Evolutionary conservation across 2,113 vertebrate genomes (phyloP), one percentile per base, ranked within the genome.

Genomic region (Aplodontia rufa): DNA sequence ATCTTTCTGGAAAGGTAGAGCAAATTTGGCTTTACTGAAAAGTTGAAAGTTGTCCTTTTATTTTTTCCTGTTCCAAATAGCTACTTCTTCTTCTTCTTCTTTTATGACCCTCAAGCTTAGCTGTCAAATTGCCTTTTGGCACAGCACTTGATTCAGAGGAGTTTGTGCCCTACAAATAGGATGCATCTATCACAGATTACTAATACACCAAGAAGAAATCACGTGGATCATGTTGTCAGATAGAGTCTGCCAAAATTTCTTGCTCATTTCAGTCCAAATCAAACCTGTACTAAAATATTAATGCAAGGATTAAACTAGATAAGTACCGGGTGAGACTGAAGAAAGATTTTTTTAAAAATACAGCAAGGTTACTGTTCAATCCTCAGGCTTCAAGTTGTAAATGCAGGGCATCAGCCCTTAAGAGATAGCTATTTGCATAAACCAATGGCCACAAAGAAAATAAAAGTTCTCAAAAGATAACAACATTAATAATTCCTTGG

Each of bases 201-300:
- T 84, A 87, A 93, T 62, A 8, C 40, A 60, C 37, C 14, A 93
- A 90, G 82, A 72, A 17, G 16, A 95, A 95, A 83, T 47, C 82
- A 79, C 28, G 79, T 64, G 47, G 84, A 53, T 62, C 58, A 72
- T 87, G 88, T 91, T 42, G 90, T 85, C 37, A 94, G 89, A 64
- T 83, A 87, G 51, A 78, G n/a, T 97, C 42, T 26, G 40, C 9
- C 85, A 94, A 90, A 91, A 79, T 30, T 87, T 89, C 72, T 71
- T 93, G 66, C 64, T 97, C 96, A 97, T 95, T 97, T 96, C 87
- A 93, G 86, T 78, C 86, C 69, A 94, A 47, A 96, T 84, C 88
- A 51, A 94, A 91, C 83, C 3, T 95, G 47, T 90, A 93, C 97
- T 98, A 97, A 98, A 98, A 97, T 98, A 97, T 97, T 97, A 97